phyloP scores from a whole-genome alignment of 2,113 vertebrate genomes.

The Hiodon alosoides region DNA sequence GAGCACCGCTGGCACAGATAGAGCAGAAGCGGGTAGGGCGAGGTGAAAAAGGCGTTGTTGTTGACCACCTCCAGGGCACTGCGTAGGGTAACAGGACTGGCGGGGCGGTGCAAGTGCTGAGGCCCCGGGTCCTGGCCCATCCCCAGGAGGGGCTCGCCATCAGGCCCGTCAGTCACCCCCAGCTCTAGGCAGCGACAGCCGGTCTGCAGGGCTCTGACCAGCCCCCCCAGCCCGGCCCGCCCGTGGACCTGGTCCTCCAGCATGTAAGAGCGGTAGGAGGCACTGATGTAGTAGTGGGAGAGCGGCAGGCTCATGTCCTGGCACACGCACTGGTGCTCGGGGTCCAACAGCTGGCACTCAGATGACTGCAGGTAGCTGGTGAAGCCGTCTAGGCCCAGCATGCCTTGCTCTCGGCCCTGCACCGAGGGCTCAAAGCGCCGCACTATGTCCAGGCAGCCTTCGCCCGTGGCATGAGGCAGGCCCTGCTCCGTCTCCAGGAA shows the following conservation, averaged over 20 bases:
- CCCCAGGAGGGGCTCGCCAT: constrained; percentile 83
- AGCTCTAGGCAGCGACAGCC: constrained; percentile 90
- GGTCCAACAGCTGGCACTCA: constrained; percentile 92
- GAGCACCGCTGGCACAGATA: constrained; percentile 89
- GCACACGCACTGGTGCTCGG: constrained; percentile 80
- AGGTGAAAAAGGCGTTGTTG: constrained; percentile 84
- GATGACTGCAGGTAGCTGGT: constrained; percentile 84
- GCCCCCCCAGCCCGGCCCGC: constrained; percentile 79
- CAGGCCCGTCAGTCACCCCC: constrained; percentile 84
- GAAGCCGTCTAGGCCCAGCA: constrained; percentile 91
- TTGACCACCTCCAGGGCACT: constrained; percentile 86
- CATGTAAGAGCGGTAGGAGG: constrained; percentile 89
- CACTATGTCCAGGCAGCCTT: constrained; percentile 85
- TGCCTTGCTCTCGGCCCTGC: constrained; percentile 78
- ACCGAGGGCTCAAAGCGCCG: constrained; percentile 81
- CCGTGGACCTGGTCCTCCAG: constrained; percentile 87
- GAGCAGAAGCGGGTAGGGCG: constrained; percentile 85
- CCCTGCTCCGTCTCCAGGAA: constrained; percentile 95
- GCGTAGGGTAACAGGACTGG: constrained; percentile 66
- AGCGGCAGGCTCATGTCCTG: constrained; percentile 94
- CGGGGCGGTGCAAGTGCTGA: constrained; percentile 44
- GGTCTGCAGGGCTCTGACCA: constrained; percentile 79
- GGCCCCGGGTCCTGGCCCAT: constrained; percentile 68
- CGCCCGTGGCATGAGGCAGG: constrained; percentile 73
- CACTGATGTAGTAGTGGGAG: constrained; percentile 91